phyloP scores from a whole-genome alignment of 2,113 vertebrate genomes.

The Apteryx owenii region DNA sequence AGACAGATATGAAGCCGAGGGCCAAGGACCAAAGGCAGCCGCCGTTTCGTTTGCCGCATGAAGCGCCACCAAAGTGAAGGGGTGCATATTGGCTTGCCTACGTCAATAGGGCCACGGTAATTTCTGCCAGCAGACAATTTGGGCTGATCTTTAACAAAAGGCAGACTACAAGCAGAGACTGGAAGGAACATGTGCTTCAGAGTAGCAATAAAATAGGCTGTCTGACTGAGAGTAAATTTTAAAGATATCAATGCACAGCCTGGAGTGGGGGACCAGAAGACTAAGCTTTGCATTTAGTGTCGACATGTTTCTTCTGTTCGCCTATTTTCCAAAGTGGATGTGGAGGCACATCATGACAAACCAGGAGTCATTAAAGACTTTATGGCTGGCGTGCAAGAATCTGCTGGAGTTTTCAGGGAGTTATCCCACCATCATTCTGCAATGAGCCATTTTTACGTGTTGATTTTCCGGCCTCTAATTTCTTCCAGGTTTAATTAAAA shows the following conservation, averaged over 20 bases:
- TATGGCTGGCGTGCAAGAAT: neutral
- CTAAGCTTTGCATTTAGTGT: neutral
- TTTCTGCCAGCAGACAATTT: neutral
- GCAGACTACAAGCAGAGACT: neutral
- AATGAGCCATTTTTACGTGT: conserved; percentile 26
- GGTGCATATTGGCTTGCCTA: no score
- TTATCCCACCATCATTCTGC: neutral
- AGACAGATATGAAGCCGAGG: neutral
- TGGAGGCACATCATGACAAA: neutral
- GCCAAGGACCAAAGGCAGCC: neutral
- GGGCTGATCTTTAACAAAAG: neutral
- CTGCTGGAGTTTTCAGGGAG: neutral
- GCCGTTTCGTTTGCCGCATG: rapidly evolving
- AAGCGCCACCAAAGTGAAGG: neutral
- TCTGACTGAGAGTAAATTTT: neutral
- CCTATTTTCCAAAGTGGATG: neutral
- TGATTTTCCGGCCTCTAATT: conserved; percentile 53
- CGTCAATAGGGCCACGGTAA: rapidly evolving
- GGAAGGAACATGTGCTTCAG: rapidly evolving
- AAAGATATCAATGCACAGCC: rapidly evolving
- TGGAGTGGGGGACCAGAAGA: neutral
- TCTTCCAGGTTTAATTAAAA: conserved; percentile 55
- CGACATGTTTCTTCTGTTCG: neutral
- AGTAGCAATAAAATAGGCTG: rapidly evolving
- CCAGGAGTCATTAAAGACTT: neutral